Percentiles rank a stretch among this genome's conserved stretches.
phyloP scores from a whole-genome alignment of 2,113 vertebrate genomes.

The Myrmecophaga tridactyla region DNA sequence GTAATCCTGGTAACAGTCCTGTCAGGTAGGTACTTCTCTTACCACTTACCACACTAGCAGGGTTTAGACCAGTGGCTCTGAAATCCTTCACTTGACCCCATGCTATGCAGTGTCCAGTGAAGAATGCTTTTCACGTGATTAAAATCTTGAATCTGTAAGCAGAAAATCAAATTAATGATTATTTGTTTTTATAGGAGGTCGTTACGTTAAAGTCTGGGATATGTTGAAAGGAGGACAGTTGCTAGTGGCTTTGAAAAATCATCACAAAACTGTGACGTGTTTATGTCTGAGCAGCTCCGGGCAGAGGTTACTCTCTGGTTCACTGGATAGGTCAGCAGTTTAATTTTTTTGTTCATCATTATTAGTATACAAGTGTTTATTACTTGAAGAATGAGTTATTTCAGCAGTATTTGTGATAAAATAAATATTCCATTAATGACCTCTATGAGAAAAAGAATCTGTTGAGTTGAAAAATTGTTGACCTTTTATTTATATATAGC shows the following conservation, averaged over 20 bases:
- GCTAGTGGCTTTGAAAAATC: slow-evolving; percentile 95
- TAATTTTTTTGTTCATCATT: slow-evolving; percentile 27
- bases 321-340: slow-evolving; percentile 92
- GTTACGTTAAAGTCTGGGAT: slow-evolving; percentile 97
- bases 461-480: slow-evolving; percentile 45
- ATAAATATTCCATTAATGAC: slow-evolving; percentile 2
- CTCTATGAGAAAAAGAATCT: background rate
- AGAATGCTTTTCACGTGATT: background rate
- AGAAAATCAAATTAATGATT: background rate
- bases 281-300: slow-evolving; percentile 92
- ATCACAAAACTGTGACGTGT: slow-evolving; percentile 97
- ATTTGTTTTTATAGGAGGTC: slow-evolving; percentile 87
- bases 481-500: background rate
- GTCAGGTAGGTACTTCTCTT: background rate
- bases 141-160: background rate
- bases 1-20: background rate
- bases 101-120: background rate
- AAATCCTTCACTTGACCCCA: background rate
- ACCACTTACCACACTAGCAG: too few species aligned
- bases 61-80: background rate
- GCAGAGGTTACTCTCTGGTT: slow-evolving; percentile 94
- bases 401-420: background rate
- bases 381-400: slow-evolving; percentile 2
- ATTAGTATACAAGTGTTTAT: background rate
- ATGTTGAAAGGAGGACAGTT: slow-evolving; percentile 94